Evolutionary conservation across 2,113 vertebrate species (phyloP).

Genomic region (Xenus cinereus): DNA sequence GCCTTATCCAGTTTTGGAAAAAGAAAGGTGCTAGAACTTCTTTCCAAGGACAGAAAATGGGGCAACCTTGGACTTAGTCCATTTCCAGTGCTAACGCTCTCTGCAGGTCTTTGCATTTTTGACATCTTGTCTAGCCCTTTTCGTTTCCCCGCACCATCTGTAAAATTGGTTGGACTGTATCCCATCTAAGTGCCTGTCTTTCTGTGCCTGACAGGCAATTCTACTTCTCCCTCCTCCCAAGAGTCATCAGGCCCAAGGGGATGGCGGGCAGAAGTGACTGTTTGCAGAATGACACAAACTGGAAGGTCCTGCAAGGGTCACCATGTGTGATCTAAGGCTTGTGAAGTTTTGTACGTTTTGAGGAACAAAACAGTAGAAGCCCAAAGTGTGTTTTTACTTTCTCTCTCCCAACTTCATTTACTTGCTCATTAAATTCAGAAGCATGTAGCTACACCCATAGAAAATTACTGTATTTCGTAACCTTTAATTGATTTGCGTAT

Average conservation of each 20-base stretch:
- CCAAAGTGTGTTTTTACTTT: not conserved
- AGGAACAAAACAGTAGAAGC: not conserved
- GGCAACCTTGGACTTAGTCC: not conserved
- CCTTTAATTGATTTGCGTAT: conserved; percentile 56
- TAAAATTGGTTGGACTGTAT: not conserved
- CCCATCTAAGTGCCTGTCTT: not conserved
- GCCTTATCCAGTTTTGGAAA: not conserved
- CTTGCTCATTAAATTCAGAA: conserved; percentile 61
- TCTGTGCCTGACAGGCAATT: conserved; percentile 1
- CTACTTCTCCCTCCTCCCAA: not conserved
- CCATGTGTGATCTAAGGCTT: not conserved
- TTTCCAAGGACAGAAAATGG: not conserved
- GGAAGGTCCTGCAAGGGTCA: conserved; percentile 11
- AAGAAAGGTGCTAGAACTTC: not conserved
- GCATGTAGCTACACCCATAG: conserved; percentile 57
- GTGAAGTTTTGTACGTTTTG: not conserved
- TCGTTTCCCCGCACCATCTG: not conserved
- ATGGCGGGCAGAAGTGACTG: not conserved
- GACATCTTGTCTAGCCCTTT: not conserved
- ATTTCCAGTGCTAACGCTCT: not conserved
- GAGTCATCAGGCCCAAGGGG: not conserved
- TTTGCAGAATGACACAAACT: not conserved
- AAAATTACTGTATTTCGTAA: conserved; percentile 67
- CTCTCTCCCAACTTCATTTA: conserved; percentile 7
- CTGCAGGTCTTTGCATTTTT: not conserved